Conservation (phyloP, 2,113 vertebrate species). For the Megalops atlanticus region DNA sequence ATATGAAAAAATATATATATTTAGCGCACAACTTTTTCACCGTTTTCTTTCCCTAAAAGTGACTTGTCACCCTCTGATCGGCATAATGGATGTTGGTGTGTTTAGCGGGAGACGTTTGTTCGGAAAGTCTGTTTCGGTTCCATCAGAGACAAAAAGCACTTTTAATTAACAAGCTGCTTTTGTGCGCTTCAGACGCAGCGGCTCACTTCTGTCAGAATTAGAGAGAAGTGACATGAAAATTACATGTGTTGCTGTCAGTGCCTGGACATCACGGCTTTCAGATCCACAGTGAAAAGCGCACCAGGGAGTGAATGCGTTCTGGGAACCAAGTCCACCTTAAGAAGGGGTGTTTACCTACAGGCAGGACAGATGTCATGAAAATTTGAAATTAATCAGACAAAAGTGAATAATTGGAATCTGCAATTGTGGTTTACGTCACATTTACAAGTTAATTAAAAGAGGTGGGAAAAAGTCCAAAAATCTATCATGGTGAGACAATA, state of each 20-base stretch:
- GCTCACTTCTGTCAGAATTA: neutral
- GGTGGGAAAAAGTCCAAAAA: no score
- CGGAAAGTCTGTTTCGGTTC: neutral
- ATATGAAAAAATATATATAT: neutral
- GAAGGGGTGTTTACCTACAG: neutral
- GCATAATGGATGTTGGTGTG: neutral
- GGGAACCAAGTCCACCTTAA: neutral
- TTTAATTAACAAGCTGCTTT: slow-evolving; percentile 8
- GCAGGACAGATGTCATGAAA: neutral
- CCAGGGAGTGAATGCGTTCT: neutral
- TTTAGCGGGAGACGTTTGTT: neutral
- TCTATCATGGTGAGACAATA: no score
- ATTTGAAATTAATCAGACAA: no score
- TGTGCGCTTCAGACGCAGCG: neutral
- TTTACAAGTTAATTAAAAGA: no score
- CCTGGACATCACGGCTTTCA: neutral
- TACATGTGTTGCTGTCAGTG: neutral
- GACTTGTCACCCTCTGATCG: neutral
- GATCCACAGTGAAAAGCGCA: neutral
- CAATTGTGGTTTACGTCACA: no score
- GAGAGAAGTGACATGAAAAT: neutral
- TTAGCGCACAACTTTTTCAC: neutral
- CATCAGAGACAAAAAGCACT: neutral
- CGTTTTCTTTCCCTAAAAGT: neutral
- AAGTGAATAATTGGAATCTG: no score